These are phyloP conservation scores for Ciconia stormi DNA, from an alignment of 2,113 vertebrate species.

Conservation along the genomic window DNA sequence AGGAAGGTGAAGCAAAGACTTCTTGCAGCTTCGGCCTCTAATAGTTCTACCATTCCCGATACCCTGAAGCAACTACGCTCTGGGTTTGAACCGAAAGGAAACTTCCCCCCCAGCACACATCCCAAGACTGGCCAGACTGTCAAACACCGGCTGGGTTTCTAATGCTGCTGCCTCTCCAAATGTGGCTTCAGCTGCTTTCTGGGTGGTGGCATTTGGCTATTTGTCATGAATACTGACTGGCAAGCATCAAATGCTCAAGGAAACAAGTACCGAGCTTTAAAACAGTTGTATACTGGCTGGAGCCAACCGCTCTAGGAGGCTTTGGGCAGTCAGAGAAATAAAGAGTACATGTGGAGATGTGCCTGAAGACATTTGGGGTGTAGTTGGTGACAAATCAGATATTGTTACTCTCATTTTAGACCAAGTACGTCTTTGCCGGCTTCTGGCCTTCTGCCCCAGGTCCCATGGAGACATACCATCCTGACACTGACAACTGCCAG, in stretches of 20 bases:
- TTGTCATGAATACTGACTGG: not conserved
- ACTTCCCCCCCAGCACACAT: not conserved
- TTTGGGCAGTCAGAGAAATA: not conserved
- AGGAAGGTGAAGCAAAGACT: not conserved
- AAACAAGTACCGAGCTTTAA: not conserved
- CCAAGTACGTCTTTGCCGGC: not conserved
- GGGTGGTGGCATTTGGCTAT: not conserved
- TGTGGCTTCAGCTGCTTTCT: not conserved
- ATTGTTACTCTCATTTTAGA: not conserved
- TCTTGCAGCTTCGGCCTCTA: not conserved
- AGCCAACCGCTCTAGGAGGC: not conserved
- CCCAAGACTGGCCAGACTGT: not conserved
- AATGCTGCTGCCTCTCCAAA: not conserved
- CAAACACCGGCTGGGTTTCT: not conserved
- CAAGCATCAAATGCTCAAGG: not conserved
- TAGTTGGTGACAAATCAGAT: not conserved
- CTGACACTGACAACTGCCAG: not conserved
- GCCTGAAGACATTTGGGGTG: not conserved
- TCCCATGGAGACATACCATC: not conserved
- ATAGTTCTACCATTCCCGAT: not conserved
- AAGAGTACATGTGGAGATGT: not conserved
- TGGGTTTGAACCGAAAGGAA: not conserved
- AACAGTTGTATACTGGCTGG: not conserved
- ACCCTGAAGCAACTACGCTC: fast-evolving
- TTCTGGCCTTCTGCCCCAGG: not conserved